phyloP scores from a whole-genome alignment of 1,140 invertebrate species.

The Capitella teleta region DNA sequence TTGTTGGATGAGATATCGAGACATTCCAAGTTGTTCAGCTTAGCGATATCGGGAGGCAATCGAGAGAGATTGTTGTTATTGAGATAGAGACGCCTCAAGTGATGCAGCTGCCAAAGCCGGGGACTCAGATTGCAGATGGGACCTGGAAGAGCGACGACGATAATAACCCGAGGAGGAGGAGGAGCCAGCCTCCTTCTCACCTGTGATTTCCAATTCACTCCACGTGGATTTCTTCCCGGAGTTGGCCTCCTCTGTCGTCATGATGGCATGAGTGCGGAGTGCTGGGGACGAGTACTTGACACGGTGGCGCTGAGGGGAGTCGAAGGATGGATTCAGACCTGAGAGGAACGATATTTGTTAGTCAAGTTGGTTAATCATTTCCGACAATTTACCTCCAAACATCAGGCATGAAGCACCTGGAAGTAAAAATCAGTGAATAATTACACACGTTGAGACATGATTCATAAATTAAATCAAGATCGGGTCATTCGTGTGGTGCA shows the following conservation, averaged over 20 bases:
- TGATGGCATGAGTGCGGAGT: slow-evolving; percentile 74
- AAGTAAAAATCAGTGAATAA: too few species aligned
- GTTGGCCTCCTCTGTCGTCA: slow-evolving; percentile 80
- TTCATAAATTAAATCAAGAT: too few species aligned
- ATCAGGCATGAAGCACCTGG: too few species aligned
- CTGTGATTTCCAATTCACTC: slow-evolving; percentile 42
- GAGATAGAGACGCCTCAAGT: slow-evolving; percentile 84
- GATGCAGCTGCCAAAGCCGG: slow-evolving; percentile 74
- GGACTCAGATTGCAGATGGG: slow-evolving; percentile 84
- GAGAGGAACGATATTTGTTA: too few species aligned
- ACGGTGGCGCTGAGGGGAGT: too few species aligned
- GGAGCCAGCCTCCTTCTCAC: slow-evolving; percentile 15
- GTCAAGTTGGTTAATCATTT: too few species aligned
- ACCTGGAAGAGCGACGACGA: slow-evolving; percentile 49
- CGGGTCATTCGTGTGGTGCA: too few species aligned
- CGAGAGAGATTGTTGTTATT: slow-evolving; percentile 85
- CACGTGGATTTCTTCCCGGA: slow-evolving; percentile 75
- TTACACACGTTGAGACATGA: too few species aligned
- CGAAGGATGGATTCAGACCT: too few species aligned
- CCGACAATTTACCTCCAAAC: too few species aligned
- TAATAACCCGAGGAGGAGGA: not conserved
- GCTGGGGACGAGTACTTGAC: too few species aligned
- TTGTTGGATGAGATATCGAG: slow-evolving; percentile 89
- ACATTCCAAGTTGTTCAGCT: slow-evolving; percentile 66
- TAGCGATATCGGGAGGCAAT: slow-evolving; percentile 76